Evolutionary conservation across 2,888 invertebrate species (phyloP).

Genomic region (Drosophila rellima): DNA sequence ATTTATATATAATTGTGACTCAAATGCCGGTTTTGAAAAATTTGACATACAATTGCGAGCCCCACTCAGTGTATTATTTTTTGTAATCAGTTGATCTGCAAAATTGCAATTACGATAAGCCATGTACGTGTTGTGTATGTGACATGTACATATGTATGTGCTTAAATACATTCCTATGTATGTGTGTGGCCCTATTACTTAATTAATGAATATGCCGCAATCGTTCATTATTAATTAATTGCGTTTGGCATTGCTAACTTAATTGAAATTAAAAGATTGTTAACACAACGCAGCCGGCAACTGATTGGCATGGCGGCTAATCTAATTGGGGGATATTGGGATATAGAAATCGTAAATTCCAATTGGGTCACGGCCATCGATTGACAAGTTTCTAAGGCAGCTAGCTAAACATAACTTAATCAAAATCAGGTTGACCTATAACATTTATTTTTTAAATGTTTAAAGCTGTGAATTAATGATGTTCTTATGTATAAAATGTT

Average conservation of each 20-base stretch:
- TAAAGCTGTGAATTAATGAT: no score
- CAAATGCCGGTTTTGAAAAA: conserved; percentile 63
- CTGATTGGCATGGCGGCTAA: conserved; percentile 26
- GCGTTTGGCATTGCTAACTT: conserved; percentile 18
- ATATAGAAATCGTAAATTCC: conserved; percentile 34
- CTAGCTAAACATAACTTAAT: background rate
- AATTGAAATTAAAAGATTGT: conserved; percentile 47
- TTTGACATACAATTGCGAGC: conserved; percentile 36
- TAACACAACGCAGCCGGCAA: conserved; percentile 5
- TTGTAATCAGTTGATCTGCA: conserved; percentile 53
- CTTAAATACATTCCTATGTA: background rate
- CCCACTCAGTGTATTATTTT: conserved; percentile 17
- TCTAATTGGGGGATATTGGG: conserved; percentile 25
- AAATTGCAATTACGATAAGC: conserved; percentile 39
- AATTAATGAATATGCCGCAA: conserved; percentile 44
- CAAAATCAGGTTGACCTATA: background rate
- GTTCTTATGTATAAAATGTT: no score
- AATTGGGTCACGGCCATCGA: conserved; percentile 69
- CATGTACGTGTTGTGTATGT: no score
- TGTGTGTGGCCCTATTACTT: conserved; percentile 34
- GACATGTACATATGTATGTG: conserved; percentile 6
- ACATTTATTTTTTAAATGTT: background rate
- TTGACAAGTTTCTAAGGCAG: background rate
- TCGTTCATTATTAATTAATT: conserved; percentile 44
- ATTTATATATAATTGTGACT: conserved; percentile 21